Evolutionary conservation across 1,140 invertebrate species (phyloP).

Genomic region (Semibalanus balanoides): DNA sequence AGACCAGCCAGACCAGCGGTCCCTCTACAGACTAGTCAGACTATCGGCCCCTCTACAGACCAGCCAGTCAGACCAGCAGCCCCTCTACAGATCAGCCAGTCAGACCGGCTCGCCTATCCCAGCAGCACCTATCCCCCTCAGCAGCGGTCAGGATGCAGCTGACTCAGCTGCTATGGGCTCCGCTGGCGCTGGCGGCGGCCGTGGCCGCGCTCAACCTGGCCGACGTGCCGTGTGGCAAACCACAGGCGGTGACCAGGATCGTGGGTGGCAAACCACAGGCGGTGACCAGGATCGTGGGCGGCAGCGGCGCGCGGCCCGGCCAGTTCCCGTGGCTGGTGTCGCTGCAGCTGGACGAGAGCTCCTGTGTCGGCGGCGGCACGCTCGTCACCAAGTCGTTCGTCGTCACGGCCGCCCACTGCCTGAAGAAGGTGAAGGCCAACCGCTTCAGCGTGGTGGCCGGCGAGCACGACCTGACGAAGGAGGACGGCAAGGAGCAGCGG

Average conservation of each 20-base stretch:
- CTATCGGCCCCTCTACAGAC: no score
- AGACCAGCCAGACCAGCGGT: no score
- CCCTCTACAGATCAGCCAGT: no score
- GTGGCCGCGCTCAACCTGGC: neutral
- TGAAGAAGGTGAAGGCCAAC: conserved; percentile 7
- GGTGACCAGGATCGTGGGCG: neutral
- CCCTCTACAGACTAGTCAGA: no score
- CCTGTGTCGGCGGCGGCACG: conserved; percentile 37
- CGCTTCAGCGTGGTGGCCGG: conserved; percentile 25
- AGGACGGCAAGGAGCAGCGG: conserved; percentile 32
- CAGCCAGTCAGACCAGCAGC: no score
- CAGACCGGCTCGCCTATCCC: no score
- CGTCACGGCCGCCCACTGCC: conserved; percentile 39
- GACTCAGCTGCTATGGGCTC: no score
- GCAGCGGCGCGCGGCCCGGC: neutral
- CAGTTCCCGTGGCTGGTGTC: conserved; percentile 14
- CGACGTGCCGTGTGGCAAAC: neutral
- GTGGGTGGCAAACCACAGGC: neutral
- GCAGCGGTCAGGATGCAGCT: no score
- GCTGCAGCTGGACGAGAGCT: neutral
- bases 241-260: neutral
- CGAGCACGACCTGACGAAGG: conserved; percentile 25
- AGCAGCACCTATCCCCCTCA: neutral
- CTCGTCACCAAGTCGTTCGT: conserved; percentile 42
- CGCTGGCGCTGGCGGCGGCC: no score